These are phyloP conservation scores for Enteromius unitaeniatus DNA, from an alignment of 2,797 vertebrate species.

Conservation along the genomic window DNA sequence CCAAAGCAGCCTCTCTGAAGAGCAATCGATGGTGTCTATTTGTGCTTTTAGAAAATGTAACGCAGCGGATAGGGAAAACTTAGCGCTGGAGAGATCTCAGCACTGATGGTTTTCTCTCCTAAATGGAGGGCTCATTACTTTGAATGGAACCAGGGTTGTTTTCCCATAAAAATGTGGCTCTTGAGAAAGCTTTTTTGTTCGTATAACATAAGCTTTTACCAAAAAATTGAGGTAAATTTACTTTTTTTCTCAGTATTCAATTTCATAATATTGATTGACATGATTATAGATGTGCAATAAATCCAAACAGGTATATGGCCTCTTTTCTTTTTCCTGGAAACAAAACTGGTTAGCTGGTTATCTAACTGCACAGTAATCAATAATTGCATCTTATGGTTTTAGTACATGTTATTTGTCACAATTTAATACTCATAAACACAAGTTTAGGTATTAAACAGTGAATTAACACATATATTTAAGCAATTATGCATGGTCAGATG, in stretches of 20 bases:
- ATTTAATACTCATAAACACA: neutral
- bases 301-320: neutral
- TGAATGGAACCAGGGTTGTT: conserved; percentile 26
- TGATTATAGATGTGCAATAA: neutral
- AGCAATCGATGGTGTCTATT: conserved; percentile 29
- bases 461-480: neutral
- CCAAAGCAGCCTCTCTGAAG: conserved; percentile 31
- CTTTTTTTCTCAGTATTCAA: conserved; percentile 19
- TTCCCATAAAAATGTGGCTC: conserved; percentile 15
- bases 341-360: neutral
- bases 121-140: conserved; percentile 30
- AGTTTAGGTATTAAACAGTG: neutral
- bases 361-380: neutral
- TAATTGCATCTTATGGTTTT: neutral
- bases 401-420: neutral
- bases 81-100: conserved; percentile 11
- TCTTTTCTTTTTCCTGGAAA: conserved; percentile 10
- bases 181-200: conserved; percentile 19
- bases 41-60: conserved; percentile 30
- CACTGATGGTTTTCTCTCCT: conserved; percentile 8
- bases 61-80: neutral
- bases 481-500: neutral
- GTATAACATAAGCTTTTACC: conserved; percentile 12
- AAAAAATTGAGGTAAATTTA: neutral
- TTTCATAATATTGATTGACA: conserved; percentile 44